These are phyloP conservation scores for Sandelia bainsii DNA, from an alignment of 2,797 vertebrate genomes.

Conservation along the genomic window DNA sequence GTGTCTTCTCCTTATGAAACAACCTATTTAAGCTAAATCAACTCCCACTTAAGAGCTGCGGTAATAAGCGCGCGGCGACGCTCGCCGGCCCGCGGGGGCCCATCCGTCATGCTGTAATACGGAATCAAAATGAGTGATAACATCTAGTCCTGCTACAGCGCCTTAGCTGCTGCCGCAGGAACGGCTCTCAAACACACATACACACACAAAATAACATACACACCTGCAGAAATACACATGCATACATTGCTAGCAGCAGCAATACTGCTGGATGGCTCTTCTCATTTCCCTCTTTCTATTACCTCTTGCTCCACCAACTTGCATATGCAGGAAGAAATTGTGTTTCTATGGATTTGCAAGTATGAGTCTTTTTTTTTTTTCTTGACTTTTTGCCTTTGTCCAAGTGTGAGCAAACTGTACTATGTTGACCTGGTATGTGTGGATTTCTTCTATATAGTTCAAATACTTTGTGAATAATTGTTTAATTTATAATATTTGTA, in stretches of 20 bases:
- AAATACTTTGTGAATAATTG: not conserved
- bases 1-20: constrained; percentile 91
- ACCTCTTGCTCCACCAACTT: constrained; percentile 64
- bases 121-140: constrained; percentile 95
- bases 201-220: constrained; percentile 25
- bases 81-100: constrained; percentile 89
- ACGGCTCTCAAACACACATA: constrained; percentile 47
- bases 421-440: constrained; percentile 3
- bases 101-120: constrained; percentile 96
- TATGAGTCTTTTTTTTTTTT: constrained; percentile 28
- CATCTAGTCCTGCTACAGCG: constrained; percentile 85
- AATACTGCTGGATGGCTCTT: constrained; percentile 71
- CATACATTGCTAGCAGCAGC: constrained; percentile 71
- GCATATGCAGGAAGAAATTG: constrained; percentile 72
- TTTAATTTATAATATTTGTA: not conserved
- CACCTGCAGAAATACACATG: constrained; percentile 59
- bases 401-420: constrained; percentile 7
- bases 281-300: constrained; percentile 71
- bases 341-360: constrained; percentile 71
- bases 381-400: constrained; percentile 28
- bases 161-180: constrained; percentile 79
- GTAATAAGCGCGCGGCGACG: constrained; percentile 90
- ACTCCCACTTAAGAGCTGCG: constrained; percentile 93
- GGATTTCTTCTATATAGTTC: not conserved
- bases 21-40: constrained; percentile 97